These are phyloP conservation scores for Drosophila algonquin DNA, from an alignment of 2,888 invertebrate species.

Conservation along the genomic window DNA sequence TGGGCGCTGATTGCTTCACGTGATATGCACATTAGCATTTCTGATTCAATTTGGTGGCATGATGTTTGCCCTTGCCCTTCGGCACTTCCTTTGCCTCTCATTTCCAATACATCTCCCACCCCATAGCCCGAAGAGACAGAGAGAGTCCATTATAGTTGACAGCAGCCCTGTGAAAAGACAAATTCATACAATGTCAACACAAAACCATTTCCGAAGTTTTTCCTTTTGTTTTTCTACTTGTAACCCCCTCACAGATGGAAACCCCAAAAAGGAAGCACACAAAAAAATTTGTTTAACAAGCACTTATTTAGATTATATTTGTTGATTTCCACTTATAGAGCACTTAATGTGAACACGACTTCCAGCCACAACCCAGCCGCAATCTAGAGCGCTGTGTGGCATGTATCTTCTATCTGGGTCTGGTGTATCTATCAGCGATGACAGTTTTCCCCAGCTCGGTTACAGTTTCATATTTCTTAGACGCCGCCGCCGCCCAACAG, in stretches of 20 bases:
- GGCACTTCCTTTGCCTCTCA: conserved; percentile 13
- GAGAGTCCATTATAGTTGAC: conserved; percentile 75
- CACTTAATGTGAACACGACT: conserved; percentile 65
- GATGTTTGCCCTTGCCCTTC: conserved; percentile 42
- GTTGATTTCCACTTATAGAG: conserved; percentile 78
- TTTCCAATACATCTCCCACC: conserved; percentile 26
- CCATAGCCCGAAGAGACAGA: conserved; percentile 50
- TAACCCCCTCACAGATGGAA: not conserved
- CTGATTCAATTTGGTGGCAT: conserved; percentile 66
- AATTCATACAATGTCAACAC: conserved; percentile 65
- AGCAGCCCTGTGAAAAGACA: conserved; percentile 56
- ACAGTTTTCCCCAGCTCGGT: conserved; percentile 38
- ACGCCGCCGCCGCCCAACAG: conserved; percentile 28
- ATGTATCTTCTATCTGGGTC: conserved; percentile 22
- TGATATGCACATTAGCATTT: conserved; percentile 69
- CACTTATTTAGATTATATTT: conserved; percentile 82
- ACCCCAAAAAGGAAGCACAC: too few species aligned
- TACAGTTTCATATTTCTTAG: conserved; percentile 18
- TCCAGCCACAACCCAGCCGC: not conserved
- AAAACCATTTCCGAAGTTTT: conserved; percentile 10
- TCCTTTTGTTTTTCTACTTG: conserved; percentile 10
- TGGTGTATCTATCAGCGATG: conserved; percentile 42
- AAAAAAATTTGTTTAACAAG: conserved; percentile 77
- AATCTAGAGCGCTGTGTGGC: not conserved
- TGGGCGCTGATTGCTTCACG: conserved; percentile 47